Evolutionary conservation across 2,888 invertebrate genomes (phyloP), one percentile per base, ranked within the genome.

Genomic region (Xestia xanthographa): DNA sequence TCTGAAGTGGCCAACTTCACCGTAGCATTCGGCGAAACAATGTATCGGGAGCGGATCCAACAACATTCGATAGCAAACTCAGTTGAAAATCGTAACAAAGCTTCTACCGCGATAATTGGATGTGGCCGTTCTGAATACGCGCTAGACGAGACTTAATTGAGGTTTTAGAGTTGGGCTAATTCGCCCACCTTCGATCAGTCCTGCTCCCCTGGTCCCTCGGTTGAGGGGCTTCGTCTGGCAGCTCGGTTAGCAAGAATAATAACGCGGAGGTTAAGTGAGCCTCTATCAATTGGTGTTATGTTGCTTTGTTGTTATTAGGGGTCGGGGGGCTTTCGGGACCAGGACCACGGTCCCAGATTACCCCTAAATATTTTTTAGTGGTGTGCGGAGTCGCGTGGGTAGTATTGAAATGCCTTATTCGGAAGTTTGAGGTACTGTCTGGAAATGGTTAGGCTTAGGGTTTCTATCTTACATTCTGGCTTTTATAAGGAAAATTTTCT

Each of bases 71-170:
- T 91, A 87, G 91, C 88, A 90, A 89, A 88, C 88, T 87, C 88
- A 87, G 87, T 90, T 87, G 90, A 91, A 91, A 93, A 92, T 93
- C 91, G 94, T 93, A 95, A 96, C 96, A 96, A 95, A 95, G 94
- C 94, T 93, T 93, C 92, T 88, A 90, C 94, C 94, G 93, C 94
- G 95, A 95, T 96, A 96, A 96, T 96, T 96, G 96, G 96, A 95
- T 93, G 95, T 94, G 96, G 95, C 94, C 95, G 94, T 93, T 92
- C 94, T 94, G 95, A 95, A 95, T 94, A 93, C 94, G 94, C 94
- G 94, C 96, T 95, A 96, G 96, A 95, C 96, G 95, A 95, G 95
- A 96, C 95, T 96, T 96, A 96, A 96, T 96, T 96, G 96, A 96
- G 96, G 96, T 96, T 96, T 96, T 95, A 94, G 95, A 96, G 96